Conservation (phyloP, 2,113 vertebrate species). For the Nesogale talazaci region DNA sequence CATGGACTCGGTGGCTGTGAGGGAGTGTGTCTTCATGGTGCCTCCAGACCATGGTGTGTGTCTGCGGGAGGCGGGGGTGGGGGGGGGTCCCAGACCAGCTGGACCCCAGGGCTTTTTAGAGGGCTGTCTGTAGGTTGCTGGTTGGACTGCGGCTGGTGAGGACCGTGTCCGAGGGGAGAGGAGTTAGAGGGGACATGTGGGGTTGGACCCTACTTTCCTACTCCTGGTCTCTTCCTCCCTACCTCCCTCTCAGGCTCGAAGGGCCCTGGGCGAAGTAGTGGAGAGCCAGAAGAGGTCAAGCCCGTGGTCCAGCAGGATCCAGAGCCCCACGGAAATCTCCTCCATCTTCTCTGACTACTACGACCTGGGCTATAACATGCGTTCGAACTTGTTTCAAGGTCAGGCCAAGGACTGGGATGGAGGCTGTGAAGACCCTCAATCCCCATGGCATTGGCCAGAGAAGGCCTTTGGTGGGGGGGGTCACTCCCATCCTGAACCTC, state of each 20-base stretch:
- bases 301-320: background rate
- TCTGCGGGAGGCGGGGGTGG: no score
- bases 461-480: background rate
- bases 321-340: background rate
- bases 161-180: background rate
- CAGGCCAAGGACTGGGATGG: conserved; percentile 9
- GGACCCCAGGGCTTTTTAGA: background rate
- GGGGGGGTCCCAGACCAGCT: background rate
- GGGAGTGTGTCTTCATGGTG: no score
- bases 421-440: background rate
- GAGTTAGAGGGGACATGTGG: background rate
- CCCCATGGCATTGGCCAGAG: no score
- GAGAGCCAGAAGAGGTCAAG: conserved; percentile 67
- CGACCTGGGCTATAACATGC: conserved; percentile 81
- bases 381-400: conserved; percentile 86
- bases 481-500: background rate
- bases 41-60: background rate
- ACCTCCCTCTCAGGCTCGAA: conserved; percentile 67
- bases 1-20: no score
- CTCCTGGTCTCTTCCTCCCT: background rate
- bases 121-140: background rate
- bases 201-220: background rate
- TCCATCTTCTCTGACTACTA: conserved; percentile 80
- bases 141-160: background rate
- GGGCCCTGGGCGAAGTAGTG: conserved; percentile 52